Base-by-base conservation (phyloP, 2,888 invertebrate species). In the Cryptocephalus moraei region DNA sequence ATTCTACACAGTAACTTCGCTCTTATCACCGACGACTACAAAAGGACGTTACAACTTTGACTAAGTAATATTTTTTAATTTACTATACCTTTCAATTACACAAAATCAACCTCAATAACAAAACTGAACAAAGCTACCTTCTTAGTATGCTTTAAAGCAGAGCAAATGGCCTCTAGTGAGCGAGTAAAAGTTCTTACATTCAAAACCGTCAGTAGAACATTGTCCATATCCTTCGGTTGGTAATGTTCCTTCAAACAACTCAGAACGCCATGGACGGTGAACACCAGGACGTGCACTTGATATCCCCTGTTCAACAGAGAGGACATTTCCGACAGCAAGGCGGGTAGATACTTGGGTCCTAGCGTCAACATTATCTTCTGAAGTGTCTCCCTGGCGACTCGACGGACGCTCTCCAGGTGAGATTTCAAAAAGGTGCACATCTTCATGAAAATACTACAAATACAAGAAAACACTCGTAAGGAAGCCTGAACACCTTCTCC, bases 251-350 rank as follows among this genome's bases (percentile, higher is more conserved):
- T 84, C 46, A 94, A 66, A 31, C 82, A 79, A 47, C 81, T 80
- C 44, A 97, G 70, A 4, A 97, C 80, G 0, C 85, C 79, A 64
- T 95, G 91, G 13, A 92, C 78, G 0, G 95, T 93, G 50, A 84
- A 92, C 3, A 88, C 87, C 45, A 97, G 73, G 0, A 97, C 95
- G 62, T 97, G 96, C 1, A 91, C 82, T 75, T 95, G 94, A 66
- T 88, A 97, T 9, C 97, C 97, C 63, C 85, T 80, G 0, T 83
- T 89, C 45, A 97, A 73, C 13, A 91, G 71, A 4, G 85, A 73
- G 33, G 83, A 82, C 66, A 97, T 79, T 69, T 94, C 92, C 50
- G 81, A 80, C 9, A 96, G 68, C 14, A 96, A 70, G 58, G 83
- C 74, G 8, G 81, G 77, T 50, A 97, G 74, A 68, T 91, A 91